Evolutionary conservation across 2,888 invertebrate genomes (phyloP), one percentile per base, ranked within the genome.

Genomic region (Scaptomyza parva): DNA sequence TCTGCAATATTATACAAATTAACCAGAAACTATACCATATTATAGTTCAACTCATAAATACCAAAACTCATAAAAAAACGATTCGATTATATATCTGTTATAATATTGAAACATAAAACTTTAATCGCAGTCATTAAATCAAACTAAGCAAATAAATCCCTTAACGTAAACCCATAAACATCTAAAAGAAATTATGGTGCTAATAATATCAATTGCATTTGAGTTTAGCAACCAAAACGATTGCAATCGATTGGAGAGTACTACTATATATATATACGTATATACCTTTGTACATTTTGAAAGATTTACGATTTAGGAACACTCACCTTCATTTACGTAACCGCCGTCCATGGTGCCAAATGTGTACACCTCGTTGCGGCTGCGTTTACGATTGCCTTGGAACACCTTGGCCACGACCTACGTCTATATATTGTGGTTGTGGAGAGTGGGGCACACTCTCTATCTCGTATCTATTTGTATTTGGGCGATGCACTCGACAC

Each of bases 251-350:
- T 12, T 12, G 47, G 30, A n/a, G n/a, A n/a, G 7, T 33, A 58
- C n/a, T n/a, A n/a, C n/a, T n/a, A n/a, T n/a, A n/a, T n/a, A 14
- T 44, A n/a, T 22, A n/a, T 37, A 43, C n/a, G 8, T 33, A 17
- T 24, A 12, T n/a, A n/a, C n/a, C n/a, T 33, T 28, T 9, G 9
- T 9, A 28, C 28, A 17, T 37, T 14, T 61, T 9, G 47, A 58
- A 37, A 35, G 24, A 52, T 63, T 44, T 64, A 63, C 51, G 52
- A 51, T 55, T 35, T n/a, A n/a, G 50, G 20, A 37, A 54, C 33
- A 53, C 90, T 90, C 87, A 91, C 91, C 91, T 91, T 91, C 91
- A 74, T 91, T 91, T 77, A 91, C 90, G 75, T 91, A 91, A 79
- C 91, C 91, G 76, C 91, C 90, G 70, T 91, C 91, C 91, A 91